phyloP scores from a whole-genome alignment of 2,113 vertebrate species.

The Leucosticte australis region DNA sequence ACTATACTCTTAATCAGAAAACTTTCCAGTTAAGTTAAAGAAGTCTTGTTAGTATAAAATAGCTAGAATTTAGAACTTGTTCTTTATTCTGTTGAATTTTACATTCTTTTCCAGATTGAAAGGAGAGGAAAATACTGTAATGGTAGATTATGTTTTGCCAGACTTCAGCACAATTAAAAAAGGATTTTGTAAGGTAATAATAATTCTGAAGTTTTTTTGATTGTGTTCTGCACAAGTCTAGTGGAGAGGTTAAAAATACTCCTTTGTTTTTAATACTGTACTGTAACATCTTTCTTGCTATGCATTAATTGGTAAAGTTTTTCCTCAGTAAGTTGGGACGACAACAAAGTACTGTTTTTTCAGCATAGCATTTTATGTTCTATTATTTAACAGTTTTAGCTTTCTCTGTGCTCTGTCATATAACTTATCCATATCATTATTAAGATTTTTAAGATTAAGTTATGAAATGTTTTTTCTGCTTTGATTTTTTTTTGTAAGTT shows the following conservation, averaged over 20 bases:
- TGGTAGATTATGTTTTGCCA: slow-evolving; percentile 96
- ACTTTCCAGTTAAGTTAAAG: background rate
- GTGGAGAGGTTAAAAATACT: background rate
- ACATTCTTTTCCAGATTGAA: slow-evolving; percentile 82
- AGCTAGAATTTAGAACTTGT: background rate
- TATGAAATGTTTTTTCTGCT: background rate
- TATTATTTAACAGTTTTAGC: background rate
- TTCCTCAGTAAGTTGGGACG: background rate
- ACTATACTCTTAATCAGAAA: background rate
- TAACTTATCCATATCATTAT: background rate
- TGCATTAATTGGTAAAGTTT: background rate
- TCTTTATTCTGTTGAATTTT: background rate
- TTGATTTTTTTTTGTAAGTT: background rate
- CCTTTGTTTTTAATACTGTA: background rate
- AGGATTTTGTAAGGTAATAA: slow-evolving; percentile 94
- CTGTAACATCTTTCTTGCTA: background rate
- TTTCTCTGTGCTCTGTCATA: background rate
- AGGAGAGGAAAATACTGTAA: slow-evolving; percentile 90
- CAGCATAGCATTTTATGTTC: background rate
- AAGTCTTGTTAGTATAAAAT: background rate
- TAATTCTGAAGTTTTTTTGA: background rate
- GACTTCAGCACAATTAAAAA: slow-evolving; percentile 99
- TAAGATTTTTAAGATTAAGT: background rate
- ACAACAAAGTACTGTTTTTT: background rate
- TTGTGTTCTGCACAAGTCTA: background rate